A percentile compares a stretch with the other conserved stretches of the same genome.
Conservation (phyloP, 2,797 vertebrate species). For the Siniperca scherzeri region DNA sequence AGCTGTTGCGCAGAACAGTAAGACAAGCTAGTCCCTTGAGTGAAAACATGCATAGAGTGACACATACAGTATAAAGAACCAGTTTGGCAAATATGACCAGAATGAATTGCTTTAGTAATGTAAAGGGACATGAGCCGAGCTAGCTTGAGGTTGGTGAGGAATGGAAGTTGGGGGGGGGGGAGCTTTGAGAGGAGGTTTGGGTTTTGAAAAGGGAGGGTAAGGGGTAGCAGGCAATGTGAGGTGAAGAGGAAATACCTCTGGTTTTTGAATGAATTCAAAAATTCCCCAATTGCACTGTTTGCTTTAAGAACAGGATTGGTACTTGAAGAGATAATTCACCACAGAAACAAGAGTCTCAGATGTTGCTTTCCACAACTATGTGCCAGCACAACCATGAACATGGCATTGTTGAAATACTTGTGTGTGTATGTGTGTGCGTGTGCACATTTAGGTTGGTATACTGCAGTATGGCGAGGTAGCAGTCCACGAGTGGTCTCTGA, state of each 20-base stretch:
- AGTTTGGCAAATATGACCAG: constrained; percentile 60
- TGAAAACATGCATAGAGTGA: constrained; percentile 61
- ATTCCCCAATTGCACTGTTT: constrained; percentile 72
- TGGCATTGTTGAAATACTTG: constrained; percentile 43
- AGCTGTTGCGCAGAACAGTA: constrained; percentile 45
- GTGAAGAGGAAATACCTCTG: constrained; percentile 84
- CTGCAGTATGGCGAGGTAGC: constrained; percentile 94
- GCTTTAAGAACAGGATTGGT: constrained; percentile 63
- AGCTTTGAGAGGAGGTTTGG: constrained; percentile 52
- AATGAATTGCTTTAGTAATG: constrained; percentile 71
- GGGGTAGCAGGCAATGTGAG: constrained; percentile 73
- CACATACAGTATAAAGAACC: constrained; percentile 46
- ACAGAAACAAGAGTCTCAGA: constrained; percentile 52
- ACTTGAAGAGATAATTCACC: constrained; percentile 68
- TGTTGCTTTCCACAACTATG: constrained; percentile 52
- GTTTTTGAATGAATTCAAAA: constrained; percentile 80
- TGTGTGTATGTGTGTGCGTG: constrained; percentile 36
- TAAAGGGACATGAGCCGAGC: constrained; percentile 60
- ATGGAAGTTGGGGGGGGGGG: constrained; percentile 28
- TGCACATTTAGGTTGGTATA: constrained; percentile 89
- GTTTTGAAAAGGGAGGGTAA: constrained; percentile 49
- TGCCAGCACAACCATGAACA: constrained; percentile 26
- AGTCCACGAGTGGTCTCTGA: constrained; percentile 93
- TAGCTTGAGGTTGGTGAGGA: constrained; percentile 55
- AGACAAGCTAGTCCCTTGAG: constrained; percentile 55